These are phyloP conservation scores for Drosophila trapezifrons DNA, from an alignment of 1,140 invertebrate species.

Conservation along the genomic window DNA sequence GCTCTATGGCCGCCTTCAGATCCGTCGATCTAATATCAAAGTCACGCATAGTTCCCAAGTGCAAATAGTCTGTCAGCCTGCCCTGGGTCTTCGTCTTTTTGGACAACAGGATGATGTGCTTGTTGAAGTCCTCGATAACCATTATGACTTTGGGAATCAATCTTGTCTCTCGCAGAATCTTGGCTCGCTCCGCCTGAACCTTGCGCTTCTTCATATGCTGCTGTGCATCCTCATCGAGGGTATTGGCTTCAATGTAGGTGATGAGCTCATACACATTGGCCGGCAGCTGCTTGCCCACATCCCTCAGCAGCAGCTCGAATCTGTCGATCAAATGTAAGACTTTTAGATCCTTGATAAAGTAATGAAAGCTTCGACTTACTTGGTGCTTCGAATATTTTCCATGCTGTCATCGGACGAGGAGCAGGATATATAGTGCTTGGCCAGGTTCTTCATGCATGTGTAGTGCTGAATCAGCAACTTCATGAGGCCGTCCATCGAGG, in stretches of 20 bases:
- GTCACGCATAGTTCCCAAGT: constrained; percentile 86
- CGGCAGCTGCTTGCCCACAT: constrained; percentile 86
- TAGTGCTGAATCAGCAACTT: constrained; percentile 76
- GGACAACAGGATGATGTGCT: constrained; percentile 85
- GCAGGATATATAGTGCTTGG: constrained; percentile 67
- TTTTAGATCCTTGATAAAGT: too few species aligned
- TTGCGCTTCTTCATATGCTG: constrained; percentile 68
- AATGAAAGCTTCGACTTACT: constrained; percentile 48
- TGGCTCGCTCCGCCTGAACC: constrained; percentile 84
- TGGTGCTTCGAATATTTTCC: constrained; percentile 54
- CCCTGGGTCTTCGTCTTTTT: constrained; percentile 87
- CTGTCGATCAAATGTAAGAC: constrained; percentile 65
- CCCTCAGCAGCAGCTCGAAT: constrained; percentile 86
- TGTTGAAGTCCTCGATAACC: constrained; percentile 87
- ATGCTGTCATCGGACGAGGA: constrained; percentile 25
- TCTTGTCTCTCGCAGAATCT: constrained; percentile 86
- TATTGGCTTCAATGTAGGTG: constrained; percentile 85
- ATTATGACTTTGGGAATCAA: constrained; percentile 86
- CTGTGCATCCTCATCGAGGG: constrained; percentile 66
- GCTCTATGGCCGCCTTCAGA: constrained; percentile 85
- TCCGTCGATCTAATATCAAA: constrained; percentile 85
- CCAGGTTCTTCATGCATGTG: constrained; percentile 70
- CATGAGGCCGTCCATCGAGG: constrained; percentile 69
- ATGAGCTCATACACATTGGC: constrained; percentile 86
- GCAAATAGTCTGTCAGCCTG: constrained; percentile 85